Evolutionary conservation across 2,888 invertebrate genomes (phyloP), one percentile per base, ranked within the genome.

Genomic region (Latheticus oryzae): DNA sequence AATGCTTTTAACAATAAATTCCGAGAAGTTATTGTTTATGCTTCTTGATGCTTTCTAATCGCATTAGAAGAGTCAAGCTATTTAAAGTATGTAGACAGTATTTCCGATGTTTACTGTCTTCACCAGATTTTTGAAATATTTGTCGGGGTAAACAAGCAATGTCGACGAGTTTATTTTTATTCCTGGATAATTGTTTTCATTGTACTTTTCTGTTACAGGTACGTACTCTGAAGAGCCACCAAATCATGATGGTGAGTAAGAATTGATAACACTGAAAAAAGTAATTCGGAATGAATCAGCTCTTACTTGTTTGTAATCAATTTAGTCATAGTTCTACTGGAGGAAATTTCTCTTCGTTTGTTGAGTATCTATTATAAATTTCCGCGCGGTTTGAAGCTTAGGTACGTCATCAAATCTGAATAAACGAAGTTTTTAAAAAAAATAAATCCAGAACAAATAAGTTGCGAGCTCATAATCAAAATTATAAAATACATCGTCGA

Each of bases 171-270:
- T n/a, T n/a, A n/a, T n/a, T n/a, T n/a, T n/a, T n/a, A n/a, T n/a
- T n/a, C n/a, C n/a, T n/a, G n/a, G n/a, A n/a, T n/a, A n/a, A n/a
- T n/a, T n/a, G n/a, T n/a, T n/a, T n/a, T n/a, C n/a, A n/a, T n/a
- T n/a, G n/a, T 45, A 43, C 38, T 60, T 63, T 33, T 19, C 63
- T 69, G 62, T 73, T 73, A 11, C 66, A 73, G 73, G 72, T 73
- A 73, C 73, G 72, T 73, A 64, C 56, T 48, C 51, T 35, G 67
- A 70, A 50, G 72, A 70, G 30, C 64, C 69, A 48, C 63, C 64
- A 38, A 66, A 62, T 37, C 58, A 63, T 48, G 69, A 69, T 59
- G 70, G 72, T 72, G 57, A 68, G 68, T 65, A 15, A 15, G 8
- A 21, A 17, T 3, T 3, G 8, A 12, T n/a, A n/a, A n/a, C n/a